Evolutionary conservation across 2,888 invertebrate species (phyloP), one percentile per base, ranked within the genome.

Genomic region (Hemaris fuciformis): DNA sequence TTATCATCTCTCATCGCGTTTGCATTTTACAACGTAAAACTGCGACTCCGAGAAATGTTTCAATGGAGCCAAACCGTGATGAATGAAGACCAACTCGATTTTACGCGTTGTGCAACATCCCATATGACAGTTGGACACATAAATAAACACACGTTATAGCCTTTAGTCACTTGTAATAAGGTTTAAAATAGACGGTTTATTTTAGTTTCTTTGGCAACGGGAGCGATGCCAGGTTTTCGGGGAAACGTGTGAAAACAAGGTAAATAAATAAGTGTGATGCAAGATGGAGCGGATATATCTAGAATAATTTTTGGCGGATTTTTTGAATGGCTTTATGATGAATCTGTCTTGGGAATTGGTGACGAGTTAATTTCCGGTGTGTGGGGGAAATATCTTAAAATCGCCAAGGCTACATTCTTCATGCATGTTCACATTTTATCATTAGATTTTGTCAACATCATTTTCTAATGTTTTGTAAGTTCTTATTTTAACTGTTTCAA

Each of bases 221-320:
- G 86, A 80, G 69, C 67, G 61, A 67, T 85, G 87, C 87, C 87
- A 87, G 81, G 73, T 65, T 64, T 80, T 79, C 76, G 75, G 73
- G 70, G 64, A 80, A 80, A 78, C 71, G 69, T 66, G 73, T 73
- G 74, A 73, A 73, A 72, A 69, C 67, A 66, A 57, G 46, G 72
- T 73, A 76, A 80, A 75, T 81, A 79, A 83, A 81, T 79, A 81
- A 74, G 73, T 61, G 68, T 85, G 87, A 87, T 75, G 87, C 81
- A 87, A 84, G 70, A 60, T 15, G 53, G 56, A 59, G 62, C 48
- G 57, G 77, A 80, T 79, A 69, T 70, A 72, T 79, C 82, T 78
- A 76, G 81, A 80, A 78, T 23, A 8, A 59, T 60, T 64, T 27
- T 27, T 3, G 34, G 38, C 31, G 41, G n/a, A 23, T 60, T 20